phyloP scores from a whole-genome alignment of 2,888 invertebrate species.

The Macaria notata region DNA sequence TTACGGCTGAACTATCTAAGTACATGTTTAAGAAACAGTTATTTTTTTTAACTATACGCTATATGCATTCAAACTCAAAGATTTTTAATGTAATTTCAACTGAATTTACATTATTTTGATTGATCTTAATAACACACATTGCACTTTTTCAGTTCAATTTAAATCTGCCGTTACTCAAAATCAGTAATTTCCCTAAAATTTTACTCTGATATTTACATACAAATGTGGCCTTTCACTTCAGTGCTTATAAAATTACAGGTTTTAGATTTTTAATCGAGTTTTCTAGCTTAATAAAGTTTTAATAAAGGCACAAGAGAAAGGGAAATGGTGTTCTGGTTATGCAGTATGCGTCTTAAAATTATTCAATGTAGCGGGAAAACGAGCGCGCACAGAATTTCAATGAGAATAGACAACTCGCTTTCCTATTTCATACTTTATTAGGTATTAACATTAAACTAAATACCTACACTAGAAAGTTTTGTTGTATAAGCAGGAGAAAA shows the following conservation, averaged over 20 bases:
- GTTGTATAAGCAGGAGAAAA: no score
- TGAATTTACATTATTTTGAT: constrained; percentile 5
- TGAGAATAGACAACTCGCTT: constrained; percentile 46
- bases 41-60: no score
- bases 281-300: constrained; percentile 5
- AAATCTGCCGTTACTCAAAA: not conserved
- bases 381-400: constrained; percentile 53
- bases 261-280: constrained; percentile 7
- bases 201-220: no score
- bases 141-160: not conserved
- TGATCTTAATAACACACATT: constrained; percentile 8
- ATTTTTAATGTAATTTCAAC: no score
- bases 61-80: no score
- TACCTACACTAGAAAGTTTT: constrained; percentile 2
- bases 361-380: constrained; percentile 58
- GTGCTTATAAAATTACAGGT: constrained; percentile 12
- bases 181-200: not conserved
- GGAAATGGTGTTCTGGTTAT: constrained; percentile 47
- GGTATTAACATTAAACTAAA: constrained; percentile 26
- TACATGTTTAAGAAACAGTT: no score
- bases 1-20: no score
- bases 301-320: constrained; percentile 40
- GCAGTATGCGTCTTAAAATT: constrained; percentile 54
- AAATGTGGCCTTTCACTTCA: not conserved
- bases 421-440: constrained; percentile 41